Conservation (phyloP, 2,888 invertebrate species). For the Drosophila siamana region DNA sequence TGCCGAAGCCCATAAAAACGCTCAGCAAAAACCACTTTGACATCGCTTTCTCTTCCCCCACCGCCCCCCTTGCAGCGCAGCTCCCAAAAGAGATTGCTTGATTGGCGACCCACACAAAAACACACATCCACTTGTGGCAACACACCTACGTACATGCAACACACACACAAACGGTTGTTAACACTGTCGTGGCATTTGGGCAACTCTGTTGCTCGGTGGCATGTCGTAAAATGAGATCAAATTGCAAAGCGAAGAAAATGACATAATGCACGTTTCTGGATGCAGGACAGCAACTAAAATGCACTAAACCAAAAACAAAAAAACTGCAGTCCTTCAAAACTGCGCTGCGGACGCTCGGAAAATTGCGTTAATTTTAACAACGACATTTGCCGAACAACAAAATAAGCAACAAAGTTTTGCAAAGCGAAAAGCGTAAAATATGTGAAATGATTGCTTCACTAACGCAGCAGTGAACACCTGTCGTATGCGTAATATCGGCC, state of each 20-base stretch:
- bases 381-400: not conserved
- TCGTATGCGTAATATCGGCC: too few relatives aligned
- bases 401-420: not conserved
- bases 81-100: slow-evolving; percentile 28
- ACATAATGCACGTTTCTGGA: slow-evolving; percentile 40
- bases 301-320: slow-evolving; percentile 5
- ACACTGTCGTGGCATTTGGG: slow-evolving; percentile 29
- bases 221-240: slow-evolving; percentile 58
- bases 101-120: slow-evolving; percentile 29
- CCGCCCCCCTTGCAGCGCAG: too few relatives aligned
- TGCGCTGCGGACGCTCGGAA: slow-evolving; percentile 7
- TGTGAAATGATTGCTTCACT: too few relatives aligned
- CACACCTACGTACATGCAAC: too few relatives aligned
- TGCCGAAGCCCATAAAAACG: slow-evolving; percentile 62
- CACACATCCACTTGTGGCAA: slow-evolving; percentile 14
- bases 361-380: slow-evolving; percentile 25
- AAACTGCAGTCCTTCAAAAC: too few relatives aligned
- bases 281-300: slow-evolving; percentile 37
- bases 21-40: slow-evolving; percentile 54
- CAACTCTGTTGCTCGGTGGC: slow-evolving; percentile 57
- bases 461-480: too few relatives aligned
- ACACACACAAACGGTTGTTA: too few relatives aligned
- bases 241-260: slow-evolving; percentile 28
- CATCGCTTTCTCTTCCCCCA: slow-evolving; percentile 22
- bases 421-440: not conserved